Base-by-base conservation (phyloP, 2,797 vertebrate genomes). In the Scomberomorus guttatus region DNA sequence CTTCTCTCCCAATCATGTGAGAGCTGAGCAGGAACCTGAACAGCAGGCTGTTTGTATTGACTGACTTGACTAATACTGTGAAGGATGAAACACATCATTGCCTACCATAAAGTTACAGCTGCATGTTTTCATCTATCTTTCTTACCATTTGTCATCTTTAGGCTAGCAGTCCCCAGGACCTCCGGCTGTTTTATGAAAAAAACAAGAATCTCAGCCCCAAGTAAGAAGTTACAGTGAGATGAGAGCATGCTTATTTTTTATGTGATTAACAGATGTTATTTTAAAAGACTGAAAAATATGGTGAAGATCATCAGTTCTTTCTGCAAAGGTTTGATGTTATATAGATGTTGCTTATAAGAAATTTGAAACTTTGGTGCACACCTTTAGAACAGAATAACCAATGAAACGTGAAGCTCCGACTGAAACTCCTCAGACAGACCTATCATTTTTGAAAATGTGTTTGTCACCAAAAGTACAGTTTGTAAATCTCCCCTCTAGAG, bases 81-180 rank as follows among this genome's bases (percentile, higher is more conserved):
- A 55, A 65, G 65, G 39, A 65, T 78, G 3, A 70, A 62, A 55
- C 12, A 1, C 17, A 55, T 37, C 39, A 6, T 22, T n/a, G 51
- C 13, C 57, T 6, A 11, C 10, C 3, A 2, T 32, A 55, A n/a
- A n/a, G n/a, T n/a, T n/a, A n/a, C n/a, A n/a, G 75, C 17, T 27
- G 4, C 25, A 22, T 39, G 13, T 44, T 80, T 72, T 52, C 4
- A 48, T 9, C 48, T 8, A 1, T 71, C 13, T 81, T 18, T 82
- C 3, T 77, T 59, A 24, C 3, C 10, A 27, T 79, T 59, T 77
- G 9, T 77, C 14, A 18, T 50, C 34, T 46, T 3, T 84, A 99
- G 98, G 98, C 98, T 69, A 99, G 97, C 95, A 99, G 98, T 88
- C 98, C 98, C 3, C 98, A 99, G 89, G 98, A 99, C 80, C 98